Conservation (phyloP, 2,113 vertebrate genomes). For the Himantopus leucocephalus region DNA sequence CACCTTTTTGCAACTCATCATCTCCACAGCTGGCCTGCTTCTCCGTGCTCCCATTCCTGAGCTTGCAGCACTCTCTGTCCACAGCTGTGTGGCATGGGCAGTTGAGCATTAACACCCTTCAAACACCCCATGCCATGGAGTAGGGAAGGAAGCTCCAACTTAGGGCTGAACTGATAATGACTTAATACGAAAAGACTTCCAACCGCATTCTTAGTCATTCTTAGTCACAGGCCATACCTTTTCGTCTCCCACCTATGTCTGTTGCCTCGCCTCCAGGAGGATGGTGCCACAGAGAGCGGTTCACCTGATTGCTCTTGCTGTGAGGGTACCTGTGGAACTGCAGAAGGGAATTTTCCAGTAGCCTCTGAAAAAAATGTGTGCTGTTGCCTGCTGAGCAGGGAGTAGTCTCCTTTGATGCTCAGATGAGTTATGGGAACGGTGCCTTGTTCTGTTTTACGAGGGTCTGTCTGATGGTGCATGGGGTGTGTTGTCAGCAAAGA, state of each 20-base stretch:
- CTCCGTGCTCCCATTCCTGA: background rate
- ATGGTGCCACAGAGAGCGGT: rapidly evolving
- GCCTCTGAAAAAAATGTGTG: background rate
- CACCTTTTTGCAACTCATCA: background rate
- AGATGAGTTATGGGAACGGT: background rate
- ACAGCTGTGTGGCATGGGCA: background rate
- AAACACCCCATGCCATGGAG: background rate
- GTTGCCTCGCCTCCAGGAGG: background rate
- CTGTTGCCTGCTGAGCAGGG: background rate
- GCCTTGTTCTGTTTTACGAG: background rate
- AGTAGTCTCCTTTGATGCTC: slow-evolving; percentile 17
- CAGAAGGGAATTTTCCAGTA: background rate
- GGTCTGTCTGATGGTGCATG: background rate
- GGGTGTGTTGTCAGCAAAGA: background rate
- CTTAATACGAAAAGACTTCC: background rate
- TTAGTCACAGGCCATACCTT: background rate
- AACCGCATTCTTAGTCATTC: background rate
- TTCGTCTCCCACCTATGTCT: background rate
- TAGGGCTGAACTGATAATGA: background rate
- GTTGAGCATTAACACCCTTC: background rate
- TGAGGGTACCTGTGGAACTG: background rate
- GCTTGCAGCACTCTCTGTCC: background rate
- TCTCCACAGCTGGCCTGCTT: background rate
- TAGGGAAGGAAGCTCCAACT: background rate
- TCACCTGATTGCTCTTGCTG: background rate